phyloP scores from a whole-genome alignment of 2,113 vertebrate species.

The Paramisgurnus dabryanus region DNA sequence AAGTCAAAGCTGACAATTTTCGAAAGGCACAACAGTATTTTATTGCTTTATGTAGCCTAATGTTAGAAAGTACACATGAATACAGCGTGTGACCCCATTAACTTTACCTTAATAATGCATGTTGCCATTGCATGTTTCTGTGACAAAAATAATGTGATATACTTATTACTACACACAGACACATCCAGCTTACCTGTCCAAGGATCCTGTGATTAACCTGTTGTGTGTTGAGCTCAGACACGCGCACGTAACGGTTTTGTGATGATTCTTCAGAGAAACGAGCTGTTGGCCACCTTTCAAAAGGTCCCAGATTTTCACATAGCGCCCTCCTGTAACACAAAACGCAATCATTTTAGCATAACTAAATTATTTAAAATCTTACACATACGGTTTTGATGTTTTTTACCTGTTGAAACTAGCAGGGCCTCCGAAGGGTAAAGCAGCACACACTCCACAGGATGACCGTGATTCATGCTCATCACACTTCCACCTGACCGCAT shows the following conservation, averaged over 20 bases:
- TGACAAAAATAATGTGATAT: too few species aligned
- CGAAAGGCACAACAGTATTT: too few species aligned
- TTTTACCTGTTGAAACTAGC: constrained; percentile 90
- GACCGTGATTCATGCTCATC: constrained; percentile 89
- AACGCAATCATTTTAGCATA: not conserved
- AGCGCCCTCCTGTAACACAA: constrained; percentile 83
- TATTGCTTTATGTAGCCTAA: too few species aligned
- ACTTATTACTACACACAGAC: not conserved
- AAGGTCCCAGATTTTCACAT: constrained; percentile 95
- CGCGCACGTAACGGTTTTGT: constrained; percentile 94
- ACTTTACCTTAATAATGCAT: too few species aligned
- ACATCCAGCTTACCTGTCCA: constrained; percentile 85
- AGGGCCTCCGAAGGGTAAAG: constrained; percentile 94
- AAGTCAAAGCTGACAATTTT: too few species aligned
- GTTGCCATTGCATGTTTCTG: too few species aligned
- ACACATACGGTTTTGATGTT: not conserved
- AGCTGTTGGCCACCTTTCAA: constrained; percentile 91
- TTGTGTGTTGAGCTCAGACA: constrained; percentile 89
- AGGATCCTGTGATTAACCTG: constrained; percentile 88
- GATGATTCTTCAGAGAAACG: constrained; percentile 93
- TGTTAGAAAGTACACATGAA: too few species aligned
- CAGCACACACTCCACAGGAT: constrained; percentile 94
- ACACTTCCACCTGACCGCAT: constrained; percentile 82
- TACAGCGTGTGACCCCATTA: too few species aligned
- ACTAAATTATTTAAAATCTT: not conserved